These are phyloP conservation scores for Drosophila repleta DNA, from an alignment of 1,140 invertebrate genomes.

Conservation along the genomic window DNA sequence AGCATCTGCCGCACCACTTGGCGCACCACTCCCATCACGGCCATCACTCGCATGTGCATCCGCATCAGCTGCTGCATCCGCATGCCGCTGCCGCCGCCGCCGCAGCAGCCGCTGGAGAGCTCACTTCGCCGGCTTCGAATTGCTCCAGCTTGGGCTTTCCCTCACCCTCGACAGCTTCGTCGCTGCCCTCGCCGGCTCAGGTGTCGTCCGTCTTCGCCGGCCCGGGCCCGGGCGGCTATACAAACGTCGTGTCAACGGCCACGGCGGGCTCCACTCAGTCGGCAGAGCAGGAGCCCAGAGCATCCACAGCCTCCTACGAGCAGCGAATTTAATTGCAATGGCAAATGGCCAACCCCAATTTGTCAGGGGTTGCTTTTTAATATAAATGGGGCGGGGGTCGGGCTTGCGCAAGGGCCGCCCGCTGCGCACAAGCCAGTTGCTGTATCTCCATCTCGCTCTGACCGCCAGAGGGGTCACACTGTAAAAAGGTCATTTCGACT, in stretches of 20 bases:
- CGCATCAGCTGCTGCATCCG: slow-evolving; percentile 47
- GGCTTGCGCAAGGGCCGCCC: slow-evolving; percentile 65
- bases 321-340: slow-evolving; percentile 81
- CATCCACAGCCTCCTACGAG: slow-evolving; percentile 71
- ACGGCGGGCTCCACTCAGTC: slow-evolving; percentile 20
- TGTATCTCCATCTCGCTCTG: slow-evolving; percentile 1
- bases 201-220: slow-evolving; percentile 78
- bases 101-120: slow-evolving; percentile 32
- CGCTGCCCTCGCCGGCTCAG: slow-evolving; percentile 82
- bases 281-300: slow-evolving; percentile 10
- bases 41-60: slow-evolving; percentile 47
- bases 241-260: slow-evolving; percentile 4
- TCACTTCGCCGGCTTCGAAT: slow-evolving; percentile 60
- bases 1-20: slow-evolving; percentile 61
- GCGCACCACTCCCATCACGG: slow-evolving; percentile 70
- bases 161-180: slow-evolving; percentile 68
- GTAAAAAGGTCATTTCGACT: slow-evolving; percentile 67
- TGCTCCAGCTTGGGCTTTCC: slow-evolving; percentile 79
- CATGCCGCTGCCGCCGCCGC: slow-evolving; percentile 26
- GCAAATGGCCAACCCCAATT: slow-evolving; percentile 64
- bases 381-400: background rate
- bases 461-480: background rate
- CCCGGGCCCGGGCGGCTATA: slow-evolving; percentile 44
- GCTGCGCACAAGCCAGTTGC: slow-evolving; percentile 45
- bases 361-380: slow-evolving; percentile 39